phyloP scores from a whole-genome alignment of 2,888 invertebrate genomes.

The Aphrophora alni region DNA sequence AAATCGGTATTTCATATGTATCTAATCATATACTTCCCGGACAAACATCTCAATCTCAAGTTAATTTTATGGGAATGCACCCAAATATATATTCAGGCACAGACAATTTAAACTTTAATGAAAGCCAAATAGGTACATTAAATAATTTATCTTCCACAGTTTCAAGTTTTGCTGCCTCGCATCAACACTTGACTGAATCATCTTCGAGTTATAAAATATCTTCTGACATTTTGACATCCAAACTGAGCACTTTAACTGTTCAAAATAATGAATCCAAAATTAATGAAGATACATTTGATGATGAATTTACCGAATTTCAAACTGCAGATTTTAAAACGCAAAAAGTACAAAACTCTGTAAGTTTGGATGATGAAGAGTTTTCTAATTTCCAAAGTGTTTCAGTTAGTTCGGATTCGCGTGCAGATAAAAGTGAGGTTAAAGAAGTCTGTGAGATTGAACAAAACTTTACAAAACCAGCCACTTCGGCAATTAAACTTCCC shows the following conservation, averaged over 20 bases:
- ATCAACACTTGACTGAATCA: no score
- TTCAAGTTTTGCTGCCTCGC: no score
- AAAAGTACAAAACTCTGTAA: constrained; percentile 9
- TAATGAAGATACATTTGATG: constrained; percentile 51
- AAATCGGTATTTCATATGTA: neutral
- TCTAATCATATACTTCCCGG: neutral
- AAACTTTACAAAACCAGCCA: neutral
- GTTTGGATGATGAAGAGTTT: constrained; percentile 43
- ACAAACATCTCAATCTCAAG: neutral
- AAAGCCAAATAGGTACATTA: neutral
- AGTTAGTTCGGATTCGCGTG: neutral
- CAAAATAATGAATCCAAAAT: neutral
- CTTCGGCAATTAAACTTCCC: neutral
- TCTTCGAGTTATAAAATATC: no score
- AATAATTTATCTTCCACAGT: no score
- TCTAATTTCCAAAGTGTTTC: constrained; percentile 45
- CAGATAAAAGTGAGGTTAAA: neutral
- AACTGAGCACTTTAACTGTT: neutral
- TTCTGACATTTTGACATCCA: neutral
- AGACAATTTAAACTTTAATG: neutral
- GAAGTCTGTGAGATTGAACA: neutral
- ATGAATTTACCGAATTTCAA: constrained; percentile 62
- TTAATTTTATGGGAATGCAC: neutral
- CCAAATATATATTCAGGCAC: neutral
- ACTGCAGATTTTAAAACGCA: constrained; percentile 51